Conservation (phyloP, 2,888 invertebrate species). For the Spialia ferax region DNA sequence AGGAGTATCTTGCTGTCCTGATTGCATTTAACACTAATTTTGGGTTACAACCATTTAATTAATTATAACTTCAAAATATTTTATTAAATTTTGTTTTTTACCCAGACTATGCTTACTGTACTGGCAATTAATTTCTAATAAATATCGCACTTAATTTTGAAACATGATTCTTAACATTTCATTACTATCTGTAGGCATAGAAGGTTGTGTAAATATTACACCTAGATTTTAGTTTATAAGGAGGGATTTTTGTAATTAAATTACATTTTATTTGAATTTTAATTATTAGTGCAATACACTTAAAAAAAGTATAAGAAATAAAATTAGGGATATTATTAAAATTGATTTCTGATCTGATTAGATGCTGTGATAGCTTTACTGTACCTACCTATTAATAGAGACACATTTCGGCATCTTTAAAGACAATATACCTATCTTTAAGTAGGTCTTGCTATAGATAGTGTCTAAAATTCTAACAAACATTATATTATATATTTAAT, state of each 20-base stretch:
- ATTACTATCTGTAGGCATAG: background rate
- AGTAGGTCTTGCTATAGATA: too few species aligned
- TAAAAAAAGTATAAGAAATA: background rate
- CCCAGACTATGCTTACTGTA: too few species aligned
- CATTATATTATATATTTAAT: too few species aligned
- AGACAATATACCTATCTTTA: background rate
- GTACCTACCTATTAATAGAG: too few species aligned
- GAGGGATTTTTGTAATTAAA: slow-evolving; percentile 34
- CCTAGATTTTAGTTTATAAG: slow-evolving; percentile 1
- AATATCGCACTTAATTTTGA: too few species aligned
- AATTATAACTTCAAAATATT: too few species aligned
- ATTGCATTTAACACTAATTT: too few species aligned
- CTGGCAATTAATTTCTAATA: too few species aligned
- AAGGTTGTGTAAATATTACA: slow-evolving; percentile 1
- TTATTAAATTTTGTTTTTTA: too few species aligned
- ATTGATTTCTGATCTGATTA: slow-evolving; percentile 43
- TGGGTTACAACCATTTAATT: too few species aligned
- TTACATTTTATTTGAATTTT: slow-evolving; percentile 30
- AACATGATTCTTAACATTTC: background rate
- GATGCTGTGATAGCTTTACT: slow-evolving; percentile 12
- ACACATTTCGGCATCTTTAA: background rate
- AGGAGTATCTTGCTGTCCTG: too few species aligned
- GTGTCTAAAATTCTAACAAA: too few species aligned
- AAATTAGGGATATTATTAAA: slow-evolving; percentile 1
- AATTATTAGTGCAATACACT: slow-evolving; percentile 30